phyloP scores from a whole-genome alignment of 1,140 invertebrate genomes.

The Eriocheir sinensis region DNA sequence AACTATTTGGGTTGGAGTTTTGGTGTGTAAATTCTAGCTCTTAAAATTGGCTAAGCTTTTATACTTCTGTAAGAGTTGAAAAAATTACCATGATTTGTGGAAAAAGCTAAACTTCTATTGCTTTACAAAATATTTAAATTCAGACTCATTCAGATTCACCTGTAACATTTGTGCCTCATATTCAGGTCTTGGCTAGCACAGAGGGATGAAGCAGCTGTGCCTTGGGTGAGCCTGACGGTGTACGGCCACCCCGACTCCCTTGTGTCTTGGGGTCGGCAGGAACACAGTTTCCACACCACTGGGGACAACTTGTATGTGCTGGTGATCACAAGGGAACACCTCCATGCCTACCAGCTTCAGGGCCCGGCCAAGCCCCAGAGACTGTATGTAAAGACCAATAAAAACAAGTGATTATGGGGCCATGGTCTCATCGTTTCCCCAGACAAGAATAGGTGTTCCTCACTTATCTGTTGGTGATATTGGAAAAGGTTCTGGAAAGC shows the following conservation, averaged over 20 bases:
- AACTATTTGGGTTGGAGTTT: too few species aligned
- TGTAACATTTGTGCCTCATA: not conserved
- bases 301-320: constrained; percentile 65
- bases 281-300: constrained; percentile 48
- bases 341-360: constrained; percentile 2
- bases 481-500: too few species aligned
- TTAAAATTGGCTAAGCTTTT: too few species aligned
- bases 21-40: too few species aligned
- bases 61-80: too few species aligned
- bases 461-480: too few species aligned
- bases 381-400: constrained; percentile 59
- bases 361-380: constrained; percentile 54
- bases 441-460: too few species aligned
- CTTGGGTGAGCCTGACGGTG: constrained; percentile 67
- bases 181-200: constrained; percentile 42
- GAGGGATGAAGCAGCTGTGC: constrained; percentile 16
- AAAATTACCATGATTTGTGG: too few species aligned
- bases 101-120: too few species aligned
- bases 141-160: too few species aligned
- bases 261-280: constrained; percentile 37
- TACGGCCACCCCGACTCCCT: constrained; percentile 61
- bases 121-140: too few species aligned
- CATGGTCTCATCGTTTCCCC: too few species aligned
- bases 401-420: constrained; percentile 47
- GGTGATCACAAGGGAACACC: constrained; percentile 40